Conservation (phyloP, 2,888 invertebrate genomes). For the Cephonodes hylas region DNA sequence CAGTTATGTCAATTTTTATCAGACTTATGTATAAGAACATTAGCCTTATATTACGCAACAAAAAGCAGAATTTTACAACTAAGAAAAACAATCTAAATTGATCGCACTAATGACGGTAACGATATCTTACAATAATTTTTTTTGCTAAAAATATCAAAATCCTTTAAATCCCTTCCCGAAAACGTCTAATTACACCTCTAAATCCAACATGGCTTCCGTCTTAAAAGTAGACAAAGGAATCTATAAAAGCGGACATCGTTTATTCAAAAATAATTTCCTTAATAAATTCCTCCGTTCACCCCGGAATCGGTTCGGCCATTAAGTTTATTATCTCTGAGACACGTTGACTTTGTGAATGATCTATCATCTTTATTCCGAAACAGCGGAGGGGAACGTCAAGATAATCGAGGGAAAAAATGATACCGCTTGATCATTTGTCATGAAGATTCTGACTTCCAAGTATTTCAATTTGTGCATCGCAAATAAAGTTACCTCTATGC, state of each 20-base stretch:
- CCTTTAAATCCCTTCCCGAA: background rate
- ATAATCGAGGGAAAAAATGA: constrained; percentile 17
- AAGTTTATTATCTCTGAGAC: constrained; percentile 10
- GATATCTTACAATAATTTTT: too few species aligned
- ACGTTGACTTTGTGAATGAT: constrained; percentile 17
- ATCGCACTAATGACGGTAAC: too few species aligned
- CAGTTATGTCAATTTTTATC: too few species aligned
- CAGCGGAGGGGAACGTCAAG: background rate
- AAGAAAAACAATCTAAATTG: too few species aligned
- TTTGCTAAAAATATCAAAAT: background rate
- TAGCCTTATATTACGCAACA: background rate
- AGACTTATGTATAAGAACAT: too few species aligned
- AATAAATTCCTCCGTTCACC: constrained; percentile 4
- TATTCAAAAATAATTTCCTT: constrained; percentile 3
- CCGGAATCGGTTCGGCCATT: constrained; percentile 7
- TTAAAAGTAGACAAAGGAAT: background rate
- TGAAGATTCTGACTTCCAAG: constrained; percentile 24
- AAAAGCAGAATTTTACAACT: too few species aligned
- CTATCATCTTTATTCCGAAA: constrained; percentile 16
- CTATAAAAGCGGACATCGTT: background rate
- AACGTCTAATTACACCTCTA: background rate
- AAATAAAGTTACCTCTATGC: constrained; percentile 18
- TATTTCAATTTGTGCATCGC: constrained; percentile 26
- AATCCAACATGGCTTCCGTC: background rate
- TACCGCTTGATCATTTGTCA: constrained; percentile 24